Evolutionary conservation across 2,113 vertebrate genomes (phyloP).

Genomic region (Ammodytes dubius): DNA sequence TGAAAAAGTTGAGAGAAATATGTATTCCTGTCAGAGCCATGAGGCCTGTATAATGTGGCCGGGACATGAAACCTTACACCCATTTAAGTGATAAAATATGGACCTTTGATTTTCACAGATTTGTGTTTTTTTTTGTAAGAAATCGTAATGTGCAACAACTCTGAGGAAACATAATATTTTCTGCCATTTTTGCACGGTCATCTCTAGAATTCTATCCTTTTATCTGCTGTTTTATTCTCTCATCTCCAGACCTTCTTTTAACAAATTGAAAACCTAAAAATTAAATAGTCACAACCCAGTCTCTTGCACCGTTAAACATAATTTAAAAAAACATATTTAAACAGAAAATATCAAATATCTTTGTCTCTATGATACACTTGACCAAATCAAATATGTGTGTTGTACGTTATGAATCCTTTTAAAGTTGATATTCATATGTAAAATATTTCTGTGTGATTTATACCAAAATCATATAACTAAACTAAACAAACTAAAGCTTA

Average conservation of each 20-base stretch:
- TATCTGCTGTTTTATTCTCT: background rate
- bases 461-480: background rate
- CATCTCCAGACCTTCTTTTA: conserved; percentile 8
- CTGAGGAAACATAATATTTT: conserved; percentile 43
- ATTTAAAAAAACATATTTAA: background rate
- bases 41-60: conserved; percentile 44
- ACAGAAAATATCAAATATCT: background rate
- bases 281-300: background rate
- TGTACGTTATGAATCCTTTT: background rate
- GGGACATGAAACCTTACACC: conserved; percentile 65
- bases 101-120: conserved; percentile 59
- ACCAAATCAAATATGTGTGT: background rate
- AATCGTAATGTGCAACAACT: conserved; percentile 61
- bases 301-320: background rate
- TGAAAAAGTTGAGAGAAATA: conserved; percentile 65
- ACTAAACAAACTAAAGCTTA: background rate
- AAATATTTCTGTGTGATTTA: background rate
- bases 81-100: conserved; percentile 74
- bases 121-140: conserved; percentile 48
- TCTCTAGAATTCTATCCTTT: conserved; percentile 17
- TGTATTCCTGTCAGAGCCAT: conserved; percentile 59
- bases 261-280: background rate
- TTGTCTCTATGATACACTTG: background rate
- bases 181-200: conserved; percentile 15
- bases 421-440: background rate